Base-by-base conservation (phyloP, 2,797 vertebrate species). In the Anas bernieri region DNA sequence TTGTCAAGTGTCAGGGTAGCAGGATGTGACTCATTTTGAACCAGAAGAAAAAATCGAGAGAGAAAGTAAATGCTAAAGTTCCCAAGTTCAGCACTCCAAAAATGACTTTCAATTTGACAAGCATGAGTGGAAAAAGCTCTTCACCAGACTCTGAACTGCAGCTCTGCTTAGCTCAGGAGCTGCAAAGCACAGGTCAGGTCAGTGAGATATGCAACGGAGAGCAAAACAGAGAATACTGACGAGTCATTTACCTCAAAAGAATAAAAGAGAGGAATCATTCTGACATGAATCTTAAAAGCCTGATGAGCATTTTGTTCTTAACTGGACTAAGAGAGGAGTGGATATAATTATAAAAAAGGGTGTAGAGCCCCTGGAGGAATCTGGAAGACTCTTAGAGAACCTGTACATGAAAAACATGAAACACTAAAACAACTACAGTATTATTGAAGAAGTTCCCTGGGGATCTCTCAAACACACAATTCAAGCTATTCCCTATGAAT, bases 61-160 rank as follows among this genome's bases (percentile, higher is more conserved):
- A 90, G 56, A 83, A 90, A 92, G 67, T 93, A 93, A 95, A 95
- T 90, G 86, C 74, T 68, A 63, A 88, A 92, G 95, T 94, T 94
- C 85, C n/a, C 66, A 84, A 93, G 96, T 97, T 96, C 92, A 97
- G 14, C 80, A 41, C 80, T 96, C 67, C 33, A 88, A 92, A 96
- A 90, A 87, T 67, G 2, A 67, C 73, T 86, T 94, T 64, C 35
- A 70, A 28, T 96, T 95, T 95, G 80, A 93, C 61, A 90, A 74
- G 83, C 83, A 33, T 84, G 91, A 94, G 70, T 58, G 64, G 91
- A 95, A 91, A 77, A 30, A 74, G 56, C 30, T 84, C 79, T 92
- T 95, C 73, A 76, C 46, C 58, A 83, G 89, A 63, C 26, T 54
- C 61, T 75, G 74, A 88, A 80, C 90, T 90, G 61, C 85, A 76